A percentile compares a stretch with the other conserved stretches of the same genome.
Conservation (phyloP, 1,140 invertebrate genomes). For the Venturia canescens region DNA sequence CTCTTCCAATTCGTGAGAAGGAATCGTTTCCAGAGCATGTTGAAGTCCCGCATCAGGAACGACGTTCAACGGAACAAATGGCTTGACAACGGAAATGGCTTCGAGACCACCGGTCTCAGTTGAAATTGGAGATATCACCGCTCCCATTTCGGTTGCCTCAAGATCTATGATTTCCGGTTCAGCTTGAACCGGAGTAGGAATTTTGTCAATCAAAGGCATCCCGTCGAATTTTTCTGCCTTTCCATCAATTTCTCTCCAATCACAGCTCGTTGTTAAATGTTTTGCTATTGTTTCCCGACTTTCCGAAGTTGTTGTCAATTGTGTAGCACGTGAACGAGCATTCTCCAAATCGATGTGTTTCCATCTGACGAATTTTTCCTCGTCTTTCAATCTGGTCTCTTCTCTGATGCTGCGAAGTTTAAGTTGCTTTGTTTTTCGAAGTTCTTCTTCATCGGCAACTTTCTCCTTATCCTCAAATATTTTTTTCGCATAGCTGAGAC, state of each 20-base stretch:
- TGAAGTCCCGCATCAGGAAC: conserved; percentile 72
- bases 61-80: conserved; percentile 78
- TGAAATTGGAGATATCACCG: conserved; percentile 72
- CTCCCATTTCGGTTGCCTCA: conserved; percentile 61
- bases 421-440: conserved; percentile 74
- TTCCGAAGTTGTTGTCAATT: conserved; percentile 58
- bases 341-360: conserved; percentile 60
- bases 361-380: conserved; percentile 58
- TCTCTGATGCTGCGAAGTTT: conserved; percentile 76
- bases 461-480: conserved; percentile 88
- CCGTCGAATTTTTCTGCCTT: conserved; percentile 69
- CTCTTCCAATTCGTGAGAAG: conserved; percentile 76
- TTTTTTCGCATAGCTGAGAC: conserved; percentile 80
- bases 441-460: conserved; percentile 79
- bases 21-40: conserved; percentile 71
- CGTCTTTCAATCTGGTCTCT: conserved; percentile 55
- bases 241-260: conserved; percentile 81
- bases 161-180: conserved; percentile 75
- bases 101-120: conserved; percentile 80
- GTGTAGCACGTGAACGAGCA: conserved; percentile 49
- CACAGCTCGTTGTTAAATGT: conserved; percentile 73
- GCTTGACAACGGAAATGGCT: conserved; percentile 80
- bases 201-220: conserved; percentile 70
- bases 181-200: conserved; percentile 77
- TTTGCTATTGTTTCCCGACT: conserved; percentile 60